Base-by-base conservation (phyloP, 2,888 invertebrate species). In the Spilosoma lubricipeda region DNA sequence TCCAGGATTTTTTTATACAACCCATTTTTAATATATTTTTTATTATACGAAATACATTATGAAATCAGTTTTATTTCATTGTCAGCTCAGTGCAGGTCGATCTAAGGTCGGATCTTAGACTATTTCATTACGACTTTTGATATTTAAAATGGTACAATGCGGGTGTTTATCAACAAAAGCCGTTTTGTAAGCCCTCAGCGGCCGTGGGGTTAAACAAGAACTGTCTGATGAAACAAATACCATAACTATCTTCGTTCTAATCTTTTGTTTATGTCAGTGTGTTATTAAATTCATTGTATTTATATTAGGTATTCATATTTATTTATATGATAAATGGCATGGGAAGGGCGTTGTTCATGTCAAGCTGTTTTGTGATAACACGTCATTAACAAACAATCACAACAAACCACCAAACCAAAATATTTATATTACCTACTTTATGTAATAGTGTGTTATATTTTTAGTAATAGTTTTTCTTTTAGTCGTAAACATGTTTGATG, bases 81-180 rank as follows among this genome's bases (percentile, higher is more conserved):
- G n/a, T n/a, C n/a, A n/a, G n/a, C n/a, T n/a, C n/a, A n/a, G n/a
- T n/a, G n/a, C n/a, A n/a, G n/a, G n/a, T n/a, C n/a, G n/a, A n/a
- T n/a, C n/a, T n/a, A n/a, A n/a, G n/a, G n/a, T n/a, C n/a, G n/a
- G n/a, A n/a, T n/a, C n/a, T n/a, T n/a, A n/a, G n/a, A n/a, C n/a
- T n/a, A n/a, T n/a, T n/a, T n/a, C 20, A 77, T 72, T 76, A 75
- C 67, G 64, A 77, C 20, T 77, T 82, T 84, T 77, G 79, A 85
- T 82, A 83, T 74, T 78, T 69, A 70, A 77, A 83, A 86, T 80
- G 80, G 77, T 72, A 80, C 67, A 77, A 82, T 86, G 85, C 82
- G 82, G 82, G 84, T 73, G 65, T 80, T 85, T 85, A 82, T 82
- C 86, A 81, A 82, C 82, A 83, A 85, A 83, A 80, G 77, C 73